These are phyloP conservation scores for Aviceda subcristata DNA, from an alignment of 2,113 vertebrate species.

Conservation along the genomic window DNA sequence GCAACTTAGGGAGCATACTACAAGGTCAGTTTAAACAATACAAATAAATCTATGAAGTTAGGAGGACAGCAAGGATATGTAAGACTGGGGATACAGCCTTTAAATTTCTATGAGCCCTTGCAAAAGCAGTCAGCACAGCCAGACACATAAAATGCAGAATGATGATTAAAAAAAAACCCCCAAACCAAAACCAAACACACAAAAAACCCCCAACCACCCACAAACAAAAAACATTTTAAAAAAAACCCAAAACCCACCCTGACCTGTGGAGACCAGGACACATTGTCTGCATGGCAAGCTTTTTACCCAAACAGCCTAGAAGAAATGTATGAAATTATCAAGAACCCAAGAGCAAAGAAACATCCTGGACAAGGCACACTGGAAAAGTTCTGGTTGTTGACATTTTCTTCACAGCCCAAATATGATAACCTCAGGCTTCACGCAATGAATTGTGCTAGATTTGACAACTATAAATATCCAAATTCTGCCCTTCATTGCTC, in stretches of 20 bases:
- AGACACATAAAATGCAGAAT: not conserved
- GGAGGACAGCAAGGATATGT: not conserved
- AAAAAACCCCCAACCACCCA: not conserved
- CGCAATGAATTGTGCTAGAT: not conserved
- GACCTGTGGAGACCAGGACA: not conserved
- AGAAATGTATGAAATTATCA: not conserved
- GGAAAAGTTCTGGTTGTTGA: not conserved
- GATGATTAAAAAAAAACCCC: not conserved
- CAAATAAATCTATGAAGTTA: not conserved
- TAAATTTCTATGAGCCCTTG: not conserved
- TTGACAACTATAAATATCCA: not conserved
- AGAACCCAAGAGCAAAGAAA: not conserved
- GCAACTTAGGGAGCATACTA: not conserved
- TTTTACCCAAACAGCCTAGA: not conserved
- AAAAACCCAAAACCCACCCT: not conserved
- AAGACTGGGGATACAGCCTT: not conserved
- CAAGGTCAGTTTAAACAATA: not conserved
- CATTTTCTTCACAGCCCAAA: not conserved
- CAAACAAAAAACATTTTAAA: not conserved
- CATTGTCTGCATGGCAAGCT: not conserved
- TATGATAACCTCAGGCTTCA: rapidly evolving
- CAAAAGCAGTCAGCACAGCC: not conserved
- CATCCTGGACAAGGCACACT: not conserved
- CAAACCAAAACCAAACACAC: too few relatives aligned
- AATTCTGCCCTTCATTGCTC: not conserved